Evolutionary conservation across 2,113 vertebrate species (phyloP).

Genomic region (Harpagus bidentatus): DNA sequence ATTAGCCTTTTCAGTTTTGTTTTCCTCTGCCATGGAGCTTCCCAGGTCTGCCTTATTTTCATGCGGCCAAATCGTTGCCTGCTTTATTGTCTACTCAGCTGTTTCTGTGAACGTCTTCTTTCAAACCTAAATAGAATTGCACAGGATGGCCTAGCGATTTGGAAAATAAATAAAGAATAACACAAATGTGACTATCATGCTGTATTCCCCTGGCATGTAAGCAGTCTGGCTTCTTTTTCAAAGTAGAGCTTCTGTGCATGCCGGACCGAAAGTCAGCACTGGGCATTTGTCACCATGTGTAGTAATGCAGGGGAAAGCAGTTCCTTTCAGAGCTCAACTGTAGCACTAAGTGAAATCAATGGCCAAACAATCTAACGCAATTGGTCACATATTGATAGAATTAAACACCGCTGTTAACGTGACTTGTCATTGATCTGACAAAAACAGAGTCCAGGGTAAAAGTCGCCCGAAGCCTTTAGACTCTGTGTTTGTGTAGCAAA

Average conservation of each 20-base stretch:
- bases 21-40: neutral
- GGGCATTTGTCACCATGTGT: slow-evolving; percentile 70
- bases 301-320: slow-evolving; percentile 64
- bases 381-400: slow-evolving; percentile 92
- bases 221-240: neutral
- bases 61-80: neutral
- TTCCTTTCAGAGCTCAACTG: slow-evolving; percentile 74
- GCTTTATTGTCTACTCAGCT: slow-evolving; percentile 2
- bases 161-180: slow-evolving; percentile 1
- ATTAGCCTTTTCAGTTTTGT: neutral
- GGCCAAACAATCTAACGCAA: slow-evolving; percentile 87
- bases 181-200: neutral
- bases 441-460: slow-evolving; percentile 71
- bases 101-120: neutral
- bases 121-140: slow-evolving; percentile 15
- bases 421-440: slow-evolving; percentile 83
- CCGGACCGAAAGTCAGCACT: neutral
- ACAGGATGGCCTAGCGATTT: neutral
- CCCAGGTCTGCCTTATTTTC: neutral
- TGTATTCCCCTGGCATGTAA: slow-evolving; percentile 3
- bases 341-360: slow-evolving; percentile 91
- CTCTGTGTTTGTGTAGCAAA: slow-evolving; percentile 51
- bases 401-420: slow-evolving; percentile 90
- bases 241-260: neutral
- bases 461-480: slow-evolving; percentile 69